Percentiles rank a stretch among this genome's conserved stretches.
Conservation (phyloP, 2,113 vertebrate genomes). For the Leucopsar rothschildi region DNA sequence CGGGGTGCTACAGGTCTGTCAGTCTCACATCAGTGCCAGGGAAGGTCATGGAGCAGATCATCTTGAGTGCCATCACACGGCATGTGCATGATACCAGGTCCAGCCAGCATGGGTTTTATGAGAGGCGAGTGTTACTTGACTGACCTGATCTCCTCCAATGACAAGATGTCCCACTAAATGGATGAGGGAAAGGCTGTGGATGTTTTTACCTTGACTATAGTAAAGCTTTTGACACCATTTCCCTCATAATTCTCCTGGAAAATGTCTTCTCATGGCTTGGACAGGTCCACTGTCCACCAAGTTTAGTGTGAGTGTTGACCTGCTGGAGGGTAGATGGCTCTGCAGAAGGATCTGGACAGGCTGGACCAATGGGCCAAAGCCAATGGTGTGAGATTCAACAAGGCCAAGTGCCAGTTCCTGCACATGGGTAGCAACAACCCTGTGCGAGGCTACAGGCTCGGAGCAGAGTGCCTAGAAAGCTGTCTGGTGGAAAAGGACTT, state of each 20-base stretch:
- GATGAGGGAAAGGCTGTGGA: not conserved
- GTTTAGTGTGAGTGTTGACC: not conserved
- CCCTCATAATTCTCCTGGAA: not conserved
- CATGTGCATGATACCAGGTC: accelerated
- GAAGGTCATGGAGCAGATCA: not conserved
- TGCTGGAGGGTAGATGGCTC: not conserved
- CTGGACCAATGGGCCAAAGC: not conserved
- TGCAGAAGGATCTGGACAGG: not conserved
- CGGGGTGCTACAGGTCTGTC: accelerated
- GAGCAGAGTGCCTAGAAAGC: not conserved
- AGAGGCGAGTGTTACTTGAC: not conserved
- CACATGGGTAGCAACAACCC: accelerated
- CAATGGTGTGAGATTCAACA: not conserved
- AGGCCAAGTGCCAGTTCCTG: not conserved
- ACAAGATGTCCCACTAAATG: not conserved
- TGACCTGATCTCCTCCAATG: not conserved
- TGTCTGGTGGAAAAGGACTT: not conserved
- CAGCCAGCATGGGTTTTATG: not conserved
- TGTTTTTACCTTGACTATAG: not conserved
- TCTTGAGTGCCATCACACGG: not conserved
- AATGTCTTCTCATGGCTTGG: not conserved
- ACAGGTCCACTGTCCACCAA: accelerated
- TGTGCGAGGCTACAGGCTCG: accelerated
- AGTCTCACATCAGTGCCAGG: accelerated
- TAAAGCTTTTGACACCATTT: not conserved